Percentiles rank a stretch among this genome's conserved stretches.
Evolutionary conservation across 2,888 invertebrate species (phyloP).

Genomic region (Tinea trinotella): DNA sequence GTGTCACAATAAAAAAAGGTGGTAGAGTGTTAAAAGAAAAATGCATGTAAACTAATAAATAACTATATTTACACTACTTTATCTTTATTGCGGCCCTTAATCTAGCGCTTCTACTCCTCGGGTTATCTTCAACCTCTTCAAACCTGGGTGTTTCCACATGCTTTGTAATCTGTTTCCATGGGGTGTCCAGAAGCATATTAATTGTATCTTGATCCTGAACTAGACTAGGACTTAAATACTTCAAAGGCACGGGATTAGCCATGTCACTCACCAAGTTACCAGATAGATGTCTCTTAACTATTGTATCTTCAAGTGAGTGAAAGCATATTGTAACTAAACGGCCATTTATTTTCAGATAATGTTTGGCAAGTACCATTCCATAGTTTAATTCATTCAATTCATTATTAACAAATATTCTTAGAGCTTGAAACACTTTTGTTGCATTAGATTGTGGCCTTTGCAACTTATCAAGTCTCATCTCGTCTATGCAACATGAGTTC

Average conservation of each 20-base stretch:
- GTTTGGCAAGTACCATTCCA: constrained; percentile 83
- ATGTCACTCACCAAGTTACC: constrained; percentile 82
- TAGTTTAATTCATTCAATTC: constrained; percentile 96
- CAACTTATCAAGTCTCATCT: constrained; percentile 78
- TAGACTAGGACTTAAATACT: constrained; percentile 76
- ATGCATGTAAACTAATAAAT: too few species aligned
- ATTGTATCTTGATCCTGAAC: constrained; percentile 75
- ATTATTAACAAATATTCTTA: constrained; percentile 96
- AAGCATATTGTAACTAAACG: constrained; percentile 88
- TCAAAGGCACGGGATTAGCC: constrained; percentile 80
- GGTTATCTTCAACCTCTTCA: constrained; percentile 84
- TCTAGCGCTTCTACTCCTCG: constrained; percentile 91
- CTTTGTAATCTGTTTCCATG: constrained; percentile 86
- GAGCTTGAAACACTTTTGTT: constrained; percentile 93
- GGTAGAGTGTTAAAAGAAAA: too few species aligned
- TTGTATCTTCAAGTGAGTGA: constrained; percentile 94
- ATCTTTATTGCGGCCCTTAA: constrained; percentile 86
- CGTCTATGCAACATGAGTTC: constrained; percentile 72
- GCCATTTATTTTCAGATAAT: constrained; percentile 84
- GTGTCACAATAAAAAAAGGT: too few species aligned
- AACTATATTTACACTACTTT: constrained; percentile 40
- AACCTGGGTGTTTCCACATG: constrained; percentile 83
- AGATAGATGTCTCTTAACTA: constrained; percentile 90
- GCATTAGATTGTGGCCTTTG: constrained; percentile 85
- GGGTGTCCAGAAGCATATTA: constrained; percentile 72